A percentile compares a stretch with the other conserved stretches of the same genome.
These are phyloP conservation scores for Marmota flaviventris DNA, from an alignment of 2,113 vertebrate species.

Conservation along the genomic window DNA sequence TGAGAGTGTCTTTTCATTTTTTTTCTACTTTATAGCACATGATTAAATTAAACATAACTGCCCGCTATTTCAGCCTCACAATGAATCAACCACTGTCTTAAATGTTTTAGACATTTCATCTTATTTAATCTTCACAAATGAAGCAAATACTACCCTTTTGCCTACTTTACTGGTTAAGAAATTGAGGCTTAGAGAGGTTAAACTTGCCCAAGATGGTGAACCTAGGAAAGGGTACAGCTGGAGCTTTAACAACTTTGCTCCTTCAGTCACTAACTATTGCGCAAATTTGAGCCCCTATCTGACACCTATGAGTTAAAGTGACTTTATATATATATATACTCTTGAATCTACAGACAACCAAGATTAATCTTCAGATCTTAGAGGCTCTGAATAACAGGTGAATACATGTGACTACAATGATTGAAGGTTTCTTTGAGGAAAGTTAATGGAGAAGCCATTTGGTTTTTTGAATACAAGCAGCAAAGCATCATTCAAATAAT, in stretches of 20 bases:
- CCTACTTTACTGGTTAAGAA: conserved; percentile 23
- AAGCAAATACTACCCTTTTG: background rate
- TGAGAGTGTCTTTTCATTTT: background rate
- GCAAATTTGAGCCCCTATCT: background rate
- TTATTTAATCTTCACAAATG: background rate
- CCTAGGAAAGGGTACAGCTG: background rate
- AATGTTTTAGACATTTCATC: background rate
- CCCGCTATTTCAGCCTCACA: background rate
- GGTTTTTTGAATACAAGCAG: background rate
- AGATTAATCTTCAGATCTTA: background rate
- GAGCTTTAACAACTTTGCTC: background rate
- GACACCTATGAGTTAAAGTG: background rate
- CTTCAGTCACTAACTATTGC: background rate
- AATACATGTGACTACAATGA: background rate
- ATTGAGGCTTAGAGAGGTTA: background rate
- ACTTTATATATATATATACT: background rate
- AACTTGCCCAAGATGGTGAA: background rate
- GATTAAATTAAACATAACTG: conserved; percentile 19
- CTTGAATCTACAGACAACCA: background rate
- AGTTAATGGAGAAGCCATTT: background rate
- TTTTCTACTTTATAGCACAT: background rate
- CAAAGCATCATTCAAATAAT: background rate
- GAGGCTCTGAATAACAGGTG: background rate
- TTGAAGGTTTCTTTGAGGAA: background rate
- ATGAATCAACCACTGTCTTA: background rate